Evolutionary conservation across 2,113 vertebrate species (phyloP).

Genomic region (Plestiodon gilberti): DNA sequence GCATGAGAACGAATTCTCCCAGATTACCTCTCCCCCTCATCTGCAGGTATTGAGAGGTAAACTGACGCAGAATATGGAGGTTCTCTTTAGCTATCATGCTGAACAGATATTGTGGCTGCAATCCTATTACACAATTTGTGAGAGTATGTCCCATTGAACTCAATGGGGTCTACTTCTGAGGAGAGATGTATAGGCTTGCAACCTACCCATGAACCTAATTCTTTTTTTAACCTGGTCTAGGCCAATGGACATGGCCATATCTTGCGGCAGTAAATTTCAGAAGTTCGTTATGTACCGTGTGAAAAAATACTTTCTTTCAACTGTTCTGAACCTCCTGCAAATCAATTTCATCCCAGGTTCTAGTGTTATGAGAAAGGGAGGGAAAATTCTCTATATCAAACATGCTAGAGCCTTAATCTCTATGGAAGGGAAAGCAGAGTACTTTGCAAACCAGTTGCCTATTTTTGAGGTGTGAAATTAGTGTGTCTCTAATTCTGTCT

Average conservation of each 20-base stretch:
- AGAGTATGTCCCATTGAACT: too few species aligned
- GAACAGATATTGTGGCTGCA: not conserved
- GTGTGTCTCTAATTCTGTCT: not conserved
- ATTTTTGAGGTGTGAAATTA: constrained; percentile 7
- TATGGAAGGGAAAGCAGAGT: not conserved
- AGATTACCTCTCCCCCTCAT: not conserved
- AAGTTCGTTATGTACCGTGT: not conserved
- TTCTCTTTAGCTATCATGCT: not conserved
- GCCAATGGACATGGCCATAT: not conserved
- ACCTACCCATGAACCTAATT: not conserved
- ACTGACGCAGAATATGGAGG: not conserved
- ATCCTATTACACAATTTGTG: too few species aligned
- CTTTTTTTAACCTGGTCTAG: not conserved
- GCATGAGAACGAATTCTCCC: not conserved
- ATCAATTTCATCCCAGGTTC: not conserved
- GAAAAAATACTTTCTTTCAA: not conserved
- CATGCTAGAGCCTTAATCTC: not conserved
- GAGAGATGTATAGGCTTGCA: too few species aligned
- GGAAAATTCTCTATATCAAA: not conserved
- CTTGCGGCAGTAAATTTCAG: not conserved
- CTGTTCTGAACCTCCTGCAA: not conserved
- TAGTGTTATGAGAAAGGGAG: not conserved
- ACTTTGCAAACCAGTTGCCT: not conserved
- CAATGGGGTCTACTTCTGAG: too few species aligned
- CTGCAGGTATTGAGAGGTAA: not conserved